phyloP scores from a whole-genome alignment of 2,113 vertebrate species.

The Plectropomus leopardus region DNA sequence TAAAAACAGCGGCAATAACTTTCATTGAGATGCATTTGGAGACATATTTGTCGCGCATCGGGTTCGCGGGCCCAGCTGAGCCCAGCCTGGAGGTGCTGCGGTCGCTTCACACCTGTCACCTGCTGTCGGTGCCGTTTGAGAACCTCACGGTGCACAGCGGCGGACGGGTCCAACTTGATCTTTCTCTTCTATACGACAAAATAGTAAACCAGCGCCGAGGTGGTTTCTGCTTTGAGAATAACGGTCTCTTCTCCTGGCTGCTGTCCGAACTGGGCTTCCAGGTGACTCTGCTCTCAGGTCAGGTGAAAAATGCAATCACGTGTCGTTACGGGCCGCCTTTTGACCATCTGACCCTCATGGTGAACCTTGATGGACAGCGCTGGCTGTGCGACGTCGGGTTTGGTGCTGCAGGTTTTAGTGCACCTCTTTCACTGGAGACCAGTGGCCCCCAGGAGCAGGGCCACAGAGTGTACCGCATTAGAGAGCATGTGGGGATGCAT shows the following conservation, averaged over 20 bases:
- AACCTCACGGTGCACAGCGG: slow-evolving; percentile 83
- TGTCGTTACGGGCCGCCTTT: slow-evolving; percentile 78
- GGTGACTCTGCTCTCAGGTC: slow-evolving; percentile 73
- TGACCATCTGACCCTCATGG: slow-evolving; percentile 82
- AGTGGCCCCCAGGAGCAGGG: slow-evolving; percentile 74
- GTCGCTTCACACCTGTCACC: slow-evolving; percentile 75
- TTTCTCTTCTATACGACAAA: slow-evolving; percentile 80
- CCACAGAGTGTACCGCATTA: slow-evolving; percentile 78
- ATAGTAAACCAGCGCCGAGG: slow-evolving; percentile 78
- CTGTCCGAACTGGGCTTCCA: slow-evolving; percentile 79
- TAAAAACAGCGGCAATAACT: not conserved
- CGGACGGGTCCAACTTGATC: slow-evolving; percentile 65
- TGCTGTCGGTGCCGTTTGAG: slow-evolving; percentile 83
- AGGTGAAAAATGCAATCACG: slow-evolving; percentile 72
- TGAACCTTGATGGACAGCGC: slow-evolving; percentile 67
- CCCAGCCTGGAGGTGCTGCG: slow-evolving; percentile 70
- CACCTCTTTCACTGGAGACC: slow-evolving; percentile 81
- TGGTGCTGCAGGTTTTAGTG: slow-evolving; percentile 67
- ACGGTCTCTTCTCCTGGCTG: slow-evolving; percentile 85
- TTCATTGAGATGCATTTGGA: slow-evolving; percentile 72
- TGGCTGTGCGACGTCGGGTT: slow-evolving; percentile 87
- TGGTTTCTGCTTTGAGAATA: slow-evolving; percentile 86
- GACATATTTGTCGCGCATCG: slow-evolving; percentile 80
- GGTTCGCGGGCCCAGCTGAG: slow-evolving; percentile 25
- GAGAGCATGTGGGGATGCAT: slow-evolving; percentile 13